These are phyloP conservation scores for Tetranychus cinnabarinus DNA, from an alignment of 1,140 invertebrate genomes.

Conservation along the genomic window DNA sequence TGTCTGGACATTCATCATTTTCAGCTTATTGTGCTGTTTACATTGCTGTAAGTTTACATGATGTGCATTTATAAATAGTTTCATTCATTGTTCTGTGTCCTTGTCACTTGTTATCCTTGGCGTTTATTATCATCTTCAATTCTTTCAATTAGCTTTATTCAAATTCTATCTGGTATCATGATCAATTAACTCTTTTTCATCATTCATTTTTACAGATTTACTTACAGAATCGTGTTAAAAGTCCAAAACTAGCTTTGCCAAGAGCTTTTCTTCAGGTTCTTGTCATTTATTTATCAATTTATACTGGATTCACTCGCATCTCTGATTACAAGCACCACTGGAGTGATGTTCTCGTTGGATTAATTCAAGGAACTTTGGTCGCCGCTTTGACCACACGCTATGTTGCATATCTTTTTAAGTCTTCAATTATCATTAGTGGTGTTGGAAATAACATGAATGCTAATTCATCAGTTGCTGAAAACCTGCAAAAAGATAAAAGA, in stretches of 20 bases:
- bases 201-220: constrained; percentile 36
- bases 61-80: not conserved
- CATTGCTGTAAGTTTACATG: constrained; percentile 21
- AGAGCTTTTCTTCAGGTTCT: constrained; percentile 17
- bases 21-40: constrained; percentile 26
- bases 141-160: too few relatives aligned
- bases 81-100: too few relatives aligned
- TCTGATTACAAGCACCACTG: constrained; percentile 31
- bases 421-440: not conserved
- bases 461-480: not conserved
- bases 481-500: too few relatives aligned
- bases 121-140: too few relatives aligned
- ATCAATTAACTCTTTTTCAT: not conserved
- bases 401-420: constrained; percentile 1
- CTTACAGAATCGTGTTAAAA: constrained; percentile 38
- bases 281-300: constrained; percentile 2
- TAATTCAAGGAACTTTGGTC: constrained; percentile 24
- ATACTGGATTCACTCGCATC: constrained; percentile 19
- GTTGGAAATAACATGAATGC: too few relatives aligned
- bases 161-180: too few relatives aligned
- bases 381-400: constrained; percentile 2
- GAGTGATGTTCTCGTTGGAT: constrained; percentile 29
- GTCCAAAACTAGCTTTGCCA: constrained; percentile 18
- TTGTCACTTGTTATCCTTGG: too few relatives aligned
- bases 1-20: constrained; percentile 29